A percentile compares a stretch with the other conserved stretches of the same genome.
Conservation (phyloP, 2,888 invertebrate species). For the Coelinius sp. region DNA sequence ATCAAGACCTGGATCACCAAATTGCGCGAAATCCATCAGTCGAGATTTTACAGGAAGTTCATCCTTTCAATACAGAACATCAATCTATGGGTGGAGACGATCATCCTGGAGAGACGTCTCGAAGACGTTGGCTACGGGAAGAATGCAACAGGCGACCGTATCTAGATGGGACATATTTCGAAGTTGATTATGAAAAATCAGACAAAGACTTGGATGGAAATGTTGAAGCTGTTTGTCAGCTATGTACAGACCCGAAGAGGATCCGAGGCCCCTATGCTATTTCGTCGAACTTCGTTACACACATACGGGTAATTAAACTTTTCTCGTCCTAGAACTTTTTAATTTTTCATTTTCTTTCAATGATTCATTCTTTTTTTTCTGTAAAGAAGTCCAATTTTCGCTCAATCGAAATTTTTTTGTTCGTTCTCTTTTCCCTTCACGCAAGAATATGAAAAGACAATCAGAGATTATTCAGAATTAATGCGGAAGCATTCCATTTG, state of each 20-base stretch:
- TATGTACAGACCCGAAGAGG: neutral
- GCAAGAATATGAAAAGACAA: no score
- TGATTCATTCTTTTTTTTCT: no score
- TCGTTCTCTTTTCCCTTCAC: no score
- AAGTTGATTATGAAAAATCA: neutral
- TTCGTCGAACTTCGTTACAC: neutral
- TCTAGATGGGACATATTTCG: neutral
- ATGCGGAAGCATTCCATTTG: no score
- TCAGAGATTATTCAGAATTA: no score
- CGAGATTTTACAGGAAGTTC: neutral
- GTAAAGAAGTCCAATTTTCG: no score
- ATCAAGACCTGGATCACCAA: no score
- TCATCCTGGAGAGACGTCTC: neutral
- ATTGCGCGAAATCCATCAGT: neutral
- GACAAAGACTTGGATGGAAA: neutral
- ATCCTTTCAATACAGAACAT: neutral
- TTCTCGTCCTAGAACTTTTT: no score
- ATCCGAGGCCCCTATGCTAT: neutral
- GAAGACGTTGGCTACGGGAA: neutral
- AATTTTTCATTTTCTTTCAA: no score
- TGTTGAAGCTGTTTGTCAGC: neutral
- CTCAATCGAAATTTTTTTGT: no score
- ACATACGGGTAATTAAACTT: neutral
- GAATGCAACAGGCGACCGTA: neutral
- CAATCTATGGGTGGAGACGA: neutral